Evolutionary conservation across 2,888 invertebrate species (phyloP).

Genomic region (Plebejus melissa): DNA sequence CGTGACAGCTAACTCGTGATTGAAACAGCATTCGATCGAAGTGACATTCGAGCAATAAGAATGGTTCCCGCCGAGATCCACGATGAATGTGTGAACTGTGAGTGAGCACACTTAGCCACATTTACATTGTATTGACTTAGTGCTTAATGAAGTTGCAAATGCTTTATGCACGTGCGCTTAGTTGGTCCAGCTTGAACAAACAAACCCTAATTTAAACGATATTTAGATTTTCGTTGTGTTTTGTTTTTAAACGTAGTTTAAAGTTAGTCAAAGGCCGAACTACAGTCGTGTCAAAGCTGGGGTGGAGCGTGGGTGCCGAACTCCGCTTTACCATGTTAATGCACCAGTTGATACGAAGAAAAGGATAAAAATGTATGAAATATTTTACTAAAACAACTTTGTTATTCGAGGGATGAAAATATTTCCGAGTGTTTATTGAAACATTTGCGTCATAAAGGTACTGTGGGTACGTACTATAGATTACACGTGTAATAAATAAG

Average conservation of each 20-base stretch:
- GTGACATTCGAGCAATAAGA: neutral
- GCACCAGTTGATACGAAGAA: neutral
- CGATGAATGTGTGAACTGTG: neutral
- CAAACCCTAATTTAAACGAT: neutral
- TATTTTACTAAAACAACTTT: slow-evolving; percentile 3
- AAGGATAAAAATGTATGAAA: slow-evolving; percentile 8
- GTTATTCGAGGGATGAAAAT: neutral
- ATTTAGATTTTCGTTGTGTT: slow-evolving; percentile 10
- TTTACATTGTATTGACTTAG: neutral
- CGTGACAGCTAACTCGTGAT: neutral
- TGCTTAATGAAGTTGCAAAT: slow-evolving; percentile 6
- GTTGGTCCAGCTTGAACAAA: neutral
- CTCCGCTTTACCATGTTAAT: slow-evolving; percentile 26
- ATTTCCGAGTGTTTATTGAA: neutral
- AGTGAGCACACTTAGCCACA: neutral
- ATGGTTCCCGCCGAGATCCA: neutral
- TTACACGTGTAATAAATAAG: neutral
- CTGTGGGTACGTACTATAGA: neutral
- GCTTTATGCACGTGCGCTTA: neutral
- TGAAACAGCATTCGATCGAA: neutral
- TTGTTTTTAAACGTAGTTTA: neutral
- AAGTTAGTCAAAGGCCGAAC: slow-evolving; percentile 9
- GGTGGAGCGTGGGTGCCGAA: neutral
- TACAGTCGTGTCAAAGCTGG: neutral
- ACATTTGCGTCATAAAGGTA: neutral